Base-by-base conservation (phyloP, 1,140 invertebrate species). In the Drosophila orosa region DNA sequence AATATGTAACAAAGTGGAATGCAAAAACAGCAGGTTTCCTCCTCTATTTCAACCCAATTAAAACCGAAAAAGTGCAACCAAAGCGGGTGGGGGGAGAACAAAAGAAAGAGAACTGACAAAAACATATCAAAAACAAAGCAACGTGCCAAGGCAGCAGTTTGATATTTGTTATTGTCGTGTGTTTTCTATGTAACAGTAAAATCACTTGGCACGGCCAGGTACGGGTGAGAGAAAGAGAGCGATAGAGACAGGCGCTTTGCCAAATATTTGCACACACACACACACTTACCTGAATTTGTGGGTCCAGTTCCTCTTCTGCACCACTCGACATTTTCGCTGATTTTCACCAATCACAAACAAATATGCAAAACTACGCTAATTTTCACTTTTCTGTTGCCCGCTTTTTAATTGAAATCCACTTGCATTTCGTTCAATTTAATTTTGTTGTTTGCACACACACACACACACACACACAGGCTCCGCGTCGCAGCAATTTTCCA, bases 231-330 rank as follows among this genome's bases (percentile, higher is more conserved):
- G 27, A 40, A 31, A 45, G 40, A 47, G 42, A 10, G 13, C 27
- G 17, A 50, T 33, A 17, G 55, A 10, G 13, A 35, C 63, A 73
- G 74, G 80, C 40, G 68, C 31, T 66, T 77, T 61, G 45, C 63
- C 63, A 47, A 65, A 22, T 25, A 24, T 52, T 24, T 47, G 24
- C 35, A 13, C 8, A 45, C 25, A n/a, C 22, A 54, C 17, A 44
- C 40, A 22, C 24, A 50, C 84, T 92, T 89, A 94, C 94, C 93
- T 94, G 93, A 87, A 94, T 94, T 86, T 93, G 92, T 87, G 94
- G 94, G 92, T 94, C 94, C 90, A 94, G 90, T 58, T 91, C 90
- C 39, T 90, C 90, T 75, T 91, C 90, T 74, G 80, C 63, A 39
- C 60, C 63, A 39, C 60, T 73, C 48, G 84, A 83, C 84, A 87